Conservation (phyloP, 1,140 invertebrate species). For the Magallana gigas region DNA sequence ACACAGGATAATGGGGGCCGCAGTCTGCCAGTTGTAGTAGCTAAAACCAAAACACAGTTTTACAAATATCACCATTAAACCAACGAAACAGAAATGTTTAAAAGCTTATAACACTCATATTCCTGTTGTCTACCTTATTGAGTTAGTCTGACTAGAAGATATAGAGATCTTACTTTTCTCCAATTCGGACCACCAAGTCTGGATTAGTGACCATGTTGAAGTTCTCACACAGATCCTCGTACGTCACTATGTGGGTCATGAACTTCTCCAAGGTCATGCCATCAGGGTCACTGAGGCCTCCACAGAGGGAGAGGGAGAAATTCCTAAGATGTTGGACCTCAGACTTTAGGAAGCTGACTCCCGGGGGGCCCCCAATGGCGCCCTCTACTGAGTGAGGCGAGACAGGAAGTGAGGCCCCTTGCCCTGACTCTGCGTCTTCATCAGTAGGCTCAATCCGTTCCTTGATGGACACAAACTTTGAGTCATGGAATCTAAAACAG, state of each 20-base stretch:
- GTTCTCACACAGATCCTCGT: slow-evolving; percentile 90
- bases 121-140: too few species aligned
- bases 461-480: slow-evolving; percentile 57
- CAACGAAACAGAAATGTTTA: too few species aligned
- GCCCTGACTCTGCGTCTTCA: slow-evolving; percentile 96
- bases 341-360: slow-evolving; percentile 70
- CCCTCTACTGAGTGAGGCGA: slow-evolving; percentile 94
- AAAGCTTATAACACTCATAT: too few species aligned
- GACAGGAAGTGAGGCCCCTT: slow-evolving; percentile 94
- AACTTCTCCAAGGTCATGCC: slow-evolving; percentile 84
- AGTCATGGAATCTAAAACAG: slow-evolving; percentile 46
- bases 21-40: slow-evolving; percentile 91
- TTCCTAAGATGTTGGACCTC: slow-evolving; percentile 77
- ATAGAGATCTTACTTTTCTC: slow-evolving; percentile 85
- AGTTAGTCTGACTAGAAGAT: neutral
- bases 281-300: slow-evolving; percentile 83
- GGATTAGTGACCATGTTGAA: slow-evolving; percentile 88
- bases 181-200: slow-evolving; percentile 92
- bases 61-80: too few species aligned
- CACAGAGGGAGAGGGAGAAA: slow-evolving; percentile 87
- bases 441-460: slow-evolving; percentile 80
- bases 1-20: slow-evolving; percentile 92
- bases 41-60: slow-evolving; percentile 59
- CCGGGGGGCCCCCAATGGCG: slow-evolving; percentile 79
- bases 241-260: slow-evolving; percentile 87